Base-by-base conservation (phyloP, 2,888 invertebrate species). In the Leistus spinibarbis region DNA sequence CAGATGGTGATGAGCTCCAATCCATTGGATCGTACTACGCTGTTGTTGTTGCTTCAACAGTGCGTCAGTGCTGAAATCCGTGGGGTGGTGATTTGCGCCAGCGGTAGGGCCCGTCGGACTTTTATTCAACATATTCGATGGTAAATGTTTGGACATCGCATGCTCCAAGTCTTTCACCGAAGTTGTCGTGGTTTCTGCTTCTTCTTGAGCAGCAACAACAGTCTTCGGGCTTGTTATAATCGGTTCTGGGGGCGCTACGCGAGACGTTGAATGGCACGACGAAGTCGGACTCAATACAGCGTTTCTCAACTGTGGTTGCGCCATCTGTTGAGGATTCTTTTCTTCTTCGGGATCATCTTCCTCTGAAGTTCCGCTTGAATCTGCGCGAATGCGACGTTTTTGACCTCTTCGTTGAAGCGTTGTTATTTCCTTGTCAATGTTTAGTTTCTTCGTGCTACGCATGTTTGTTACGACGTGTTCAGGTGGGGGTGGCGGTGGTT, bases 131-230 rank as follows among this genome's bases (percentile, higher is more conserved):
- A 89, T 87, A 2, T 85, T 83, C 2, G 88, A 86, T 0, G 95
- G 95, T 76, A 98, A 87, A 87, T 97, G 97, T 83, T 97, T 97
- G 19, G 97, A 97, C 97, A 98, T 98, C 63, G 96, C 97, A 82
- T 97, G 96, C 85, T 98, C 97, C 79, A 98, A 87, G 81, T 97
- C 97, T 85, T 96, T 95, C 0, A 96, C 96, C 0, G 95, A 94
- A 0, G 90, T 89, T 77, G 74, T 79, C 60, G 81, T 82, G 40
- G 83, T 80, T 9, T 78, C 68, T 81, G 80, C 79, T n/a, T 81
- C 86, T 57, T 86, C 86, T 10, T 88, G 81, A 80, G 85, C 76
- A 79, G 86, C 80, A 17, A 84, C 82, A 60, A 84, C 78, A 40
- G 86, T 84, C 79, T 88, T 87, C 40, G 88, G 86, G 79, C 86